Conservation (phyloP, 1,140 invertebrate species). For the Philopotamus ludificatus region DNA sequence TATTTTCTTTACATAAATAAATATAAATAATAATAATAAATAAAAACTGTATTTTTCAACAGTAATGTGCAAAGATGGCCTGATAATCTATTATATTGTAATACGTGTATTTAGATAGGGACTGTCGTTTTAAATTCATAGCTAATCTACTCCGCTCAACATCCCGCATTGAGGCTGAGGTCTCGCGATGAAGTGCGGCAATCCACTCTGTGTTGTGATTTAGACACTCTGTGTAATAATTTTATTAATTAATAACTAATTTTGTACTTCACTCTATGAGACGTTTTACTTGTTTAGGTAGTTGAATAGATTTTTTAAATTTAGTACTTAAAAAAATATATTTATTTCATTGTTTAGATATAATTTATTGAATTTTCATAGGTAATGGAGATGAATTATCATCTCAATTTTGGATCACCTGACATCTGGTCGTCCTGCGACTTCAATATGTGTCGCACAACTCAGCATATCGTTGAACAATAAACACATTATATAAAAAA, state of each 20-base stretch:
- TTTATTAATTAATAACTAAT: constrained; percentile 26
- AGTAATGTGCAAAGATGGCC: neutral
- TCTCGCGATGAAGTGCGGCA: constrained; percentile 11
- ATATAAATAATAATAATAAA: neutral
- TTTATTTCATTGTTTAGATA: constrained; percentile 11
- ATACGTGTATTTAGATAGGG: constrained; percentile 30
- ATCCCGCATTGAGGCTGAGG: neutral
- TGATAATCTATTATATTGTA: constrained; percentile 12
- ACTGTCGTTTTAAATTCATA: constrained; percentile 30
- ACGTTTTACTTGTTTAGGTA: constrained; percentile 16
- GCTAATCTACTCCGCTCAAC: constrained; percentile 12
- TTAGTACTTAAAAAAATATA: constrained; percentile 5
- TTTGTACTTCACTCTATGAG: constrained; percentile 28
- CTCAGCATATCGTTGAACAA: constrained; percentile 43
- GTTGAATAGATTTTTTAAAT: constrained; percentile 18
- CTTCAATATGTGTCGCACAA: constrained; percentile 23
- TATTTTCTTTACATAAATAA: neutral
- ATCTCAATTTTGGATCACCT: constrained; percentile 7
- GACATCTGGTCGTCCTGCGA: constrained; percentile 17
- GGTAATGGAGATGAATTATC: constrained; percentile 17
- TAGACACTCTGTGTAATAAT: constrained; percentile 36
- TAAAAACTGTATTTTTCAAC: neutral
- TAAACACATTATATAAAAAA: constrained; percentile 31
- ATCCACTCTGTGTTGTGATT: constrained; percentile 43
- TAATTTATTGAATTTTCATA: constrained; percentile 32